A percentile compares a stretch with the other conserved stretches of the same genome.
These are phyloP conservation scores for Unio delphinus DNA, from an alignment of 2,888 invertebrate species.

Conservation along the genomic window DNA sequence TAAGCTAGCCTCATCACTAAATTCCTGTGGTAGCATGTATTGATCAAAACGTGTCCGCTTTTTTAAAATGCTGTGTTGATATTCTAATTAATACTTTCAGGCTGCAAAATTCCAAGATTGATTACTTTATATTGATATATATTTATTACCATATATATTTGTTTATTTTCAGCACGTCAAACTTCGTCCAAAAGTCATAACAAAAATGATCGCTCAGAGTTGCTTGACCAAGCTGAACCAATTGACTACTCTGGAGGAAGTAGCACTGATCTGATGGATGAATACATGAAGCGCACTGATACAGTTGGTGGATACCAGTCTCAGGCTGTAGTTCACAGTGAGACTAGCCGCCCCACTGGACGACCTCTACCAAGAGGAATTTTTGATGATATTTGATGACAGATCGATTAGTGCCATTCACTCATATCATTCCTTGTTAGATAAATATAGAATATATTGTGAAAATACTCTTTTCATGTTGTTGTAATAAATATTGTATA, in stretches of 20 bases:
- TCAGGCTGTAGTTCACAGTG: constrained; percentile 23
- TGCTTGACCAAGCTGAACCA: constrained; percentile 83
- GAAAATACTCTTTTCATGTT: too few relatives aligned
- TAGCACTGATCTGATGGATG: constrained; percentile 33
- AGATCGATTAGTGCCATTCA: not conserved
- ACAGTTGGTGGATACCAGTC: constrained; percentile 48
- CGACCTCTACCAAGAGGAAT: constrained; percentile 56
- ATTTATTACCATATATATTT: not conserved
- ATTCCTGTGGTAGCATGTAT: too few relatives aligned
- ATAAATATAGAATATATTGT: too few relatives aligned
- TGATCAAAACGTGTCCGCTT: too few relatives aligned
- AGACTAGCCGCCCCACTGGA: constrained; percentile 19
- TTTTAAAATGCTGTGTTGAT: not conserved
- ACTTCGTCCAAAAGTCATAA: constrained; percentile 75
- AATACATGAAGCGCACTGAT: constrained; percentile 21
- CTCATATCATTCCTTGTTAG: too few relatives aligned
- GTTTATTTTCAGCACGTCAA: constrained; percentile 28
- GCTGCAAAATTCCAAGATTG: not conserved
- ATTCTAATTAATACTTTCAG: not conserved
- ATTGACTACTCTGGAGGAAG: constrained; percentile 69
- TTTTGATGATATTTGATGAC: constrained; percentile 63
- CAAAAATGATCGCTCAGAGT: constrained; percentile 84
- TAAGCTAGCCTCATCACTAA: too few relatives aligned
- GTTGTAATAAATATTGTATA: too few relatives aligned
- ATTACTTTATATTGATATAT: not conserved